Evolutionary conservation across 2,797 vertebrate species (phyloP).

Genomic region (Nannoperca australis): DNA sequence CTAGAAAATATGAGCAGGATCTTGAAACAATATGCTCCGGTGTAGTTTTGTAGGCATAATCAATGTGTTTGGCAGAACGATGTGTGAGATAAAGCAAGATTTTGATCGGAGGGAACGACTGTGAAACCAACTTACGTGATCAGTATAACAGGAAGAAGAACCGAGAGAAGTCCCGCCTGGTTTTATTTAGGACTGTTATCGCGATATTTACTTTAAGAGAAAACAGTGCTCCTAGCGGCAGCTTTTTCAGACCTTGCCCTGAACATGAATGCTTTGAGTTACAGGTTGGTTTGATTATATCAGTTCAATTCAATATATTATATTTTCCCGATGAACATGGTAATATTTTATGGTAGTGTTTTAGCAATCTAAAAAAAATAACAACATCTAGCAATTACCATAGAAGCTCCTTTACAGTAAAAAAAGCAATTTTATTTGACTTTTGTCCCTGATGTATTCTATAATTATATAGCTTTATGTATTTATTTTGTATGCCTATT

Average conservation of each 20-base stretch:
- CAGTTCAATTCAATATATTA: too few relatives aligned
- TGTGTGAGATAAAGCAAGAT: conserved; percentile 68
- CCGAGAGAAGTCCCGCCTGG: not conserved
- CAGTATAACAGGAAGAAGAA: conserved; percentile 85
- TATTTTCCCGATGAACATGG: not conserved
- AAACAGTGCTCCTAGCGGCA: conserved; percentile 33
- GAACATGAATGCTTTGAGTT: too few relatives aligned
- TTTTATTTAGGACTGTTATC: conserved; percentile 67
- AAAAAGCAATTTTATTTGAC: not conserved
- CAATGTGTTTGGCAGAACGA: not conserved
- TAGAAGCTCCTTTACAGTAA: not conserved
- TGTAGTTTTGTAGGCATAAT: fast-evolving
- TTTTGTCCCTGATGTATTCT: not conserved
- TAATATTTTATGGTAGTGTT: not conserved
- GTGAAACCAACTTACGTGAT: conserved; percentile 84
- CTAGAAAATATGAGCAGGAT: not conserved
- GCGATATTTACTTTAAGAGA: conserved; percentile 71
- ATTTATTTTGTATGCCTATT: not conserved
- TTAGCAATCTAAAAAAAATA: not conserved
- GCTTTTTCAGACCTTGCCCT: not conserved
- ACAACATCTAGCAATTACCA: not conserved
- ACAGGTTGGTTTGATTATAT: not conserved
- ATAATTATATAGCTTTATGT: not conserved
- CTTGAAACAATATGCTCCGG: fast-evolving
- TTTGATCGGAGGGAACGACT: fast-evolving